phyloP scores from a whole-genome alignment of 92 coral and sea anemone species.

The Phenganax subtilis region DNA sequence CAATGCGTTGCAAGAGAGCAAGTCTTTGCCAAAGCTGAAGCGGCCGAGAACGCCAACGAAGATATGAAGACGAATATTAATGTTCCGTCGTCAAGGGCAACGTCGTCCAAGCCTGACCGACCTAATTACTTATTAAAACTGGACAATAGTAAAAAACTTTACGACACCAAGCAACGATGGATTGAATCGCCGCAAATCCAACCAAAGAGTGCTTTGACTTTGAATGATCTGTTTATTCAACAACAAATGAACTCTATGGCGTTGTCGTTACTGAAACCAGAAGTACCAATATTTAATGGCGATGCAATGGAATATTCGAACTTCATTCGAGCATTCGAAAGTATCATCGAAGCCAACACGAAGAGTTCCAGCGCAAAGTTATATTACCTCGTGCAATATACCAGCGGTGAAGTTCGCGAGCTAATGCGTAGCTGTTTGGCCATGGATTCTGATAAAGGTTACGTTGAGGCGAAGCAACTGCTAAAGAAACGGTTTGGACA shows the following conservation, averaged over 20 bases:
- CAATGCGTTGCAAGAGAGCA: conserved; percentile 32
- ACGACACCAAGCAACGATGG: not conserved
- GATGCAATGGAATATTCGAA: conserved; percentile 40
- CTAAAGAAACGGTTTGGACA: conserved; percentile 29
- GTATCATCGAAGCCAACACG: conserved; percentile 43
- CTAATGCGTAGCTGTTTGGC: conserved; percentile 21
- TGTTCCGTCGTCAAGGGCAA: not conserved
- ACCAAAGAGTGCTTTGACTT: not conserved
- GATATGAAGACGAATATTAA: not conserved
- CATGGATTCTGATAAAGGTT: conserved; percentile 27
- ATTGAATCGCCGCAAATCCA: not conserved
- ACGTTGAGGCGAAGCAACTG: conserved; percentile 13
- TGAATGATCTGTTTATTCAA: conserved; percentile 27
- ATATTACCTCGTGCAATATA: not conserved
- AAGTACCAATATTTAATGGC: conserved; percentile 40
- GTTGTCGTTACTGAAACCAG: conserved; percentile 46
- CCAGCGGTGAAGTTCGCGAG: not conserved
- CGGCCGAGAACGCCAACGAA: conserved; percentile 16
- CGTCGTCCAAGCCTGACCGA: not conserved
- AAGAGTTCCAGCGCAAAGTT: conserved; percentile 13
- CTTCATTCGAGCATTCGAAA: conserved; percentile 47
- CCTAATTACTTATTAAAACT: not conserved
- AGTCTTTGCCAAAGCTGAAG: conserved; percentile 33
- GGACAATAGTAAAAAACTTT: not conserved
- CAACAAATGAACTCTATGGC: conserved; percentile 51